Percentiles rank a stretch among this genome's conserved stretches.
These are phyloP conservation scores for Nephrotoma guestfalica DNA, from an alignment of 2,888 invertebrate genomes.

Conservation along the genomic window DNA sequence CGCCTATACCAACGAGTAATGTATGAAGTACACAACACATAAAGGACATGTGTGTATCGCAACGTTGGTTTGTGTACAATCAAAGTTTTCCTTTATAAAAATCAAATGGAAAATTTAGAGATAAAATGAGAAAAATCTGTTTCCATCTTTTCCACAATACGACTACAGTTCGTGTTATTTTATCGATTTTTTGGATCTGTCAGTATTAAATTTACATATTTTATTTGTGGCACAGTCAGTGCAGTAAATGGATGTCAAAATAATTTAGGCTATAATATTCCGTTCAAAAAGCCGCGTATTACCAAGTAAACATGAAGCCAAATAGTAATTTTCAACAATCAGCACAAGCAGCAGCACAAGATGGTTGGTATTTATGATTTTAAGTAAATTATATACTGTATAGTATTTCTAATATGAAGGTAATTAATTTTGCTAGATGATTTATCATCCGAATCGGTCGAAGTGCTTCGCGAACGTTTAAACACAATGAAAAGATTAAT, in stretches of 20 bases:
- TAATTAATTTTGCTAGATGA: constrained; percentile 19
- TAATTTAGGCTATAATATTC: not conserved
- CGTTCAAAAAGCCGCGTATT: not conserved
- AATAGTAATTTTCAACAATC: not conserved
- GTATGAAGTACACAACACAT: no score
- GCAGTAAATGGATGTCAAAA: not conserved
- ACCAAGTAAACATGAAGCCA: not conserved
- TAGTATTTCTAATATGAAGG: not conserved
- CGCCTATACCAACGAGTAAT: no score
- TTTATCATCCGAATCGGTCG: constrained; percentile 51
- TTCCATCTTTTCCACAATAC: not conserved
- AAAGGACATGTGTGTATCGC: not conserved
- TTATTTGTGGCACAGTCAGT: not conserved
- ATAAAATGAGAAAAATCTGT: not conserved
- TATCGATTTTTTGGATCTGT: not conserved
- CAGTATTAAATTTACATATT: not conserved
- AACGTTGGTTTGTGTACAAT: not conserved
- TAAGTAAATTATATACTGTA: not conserved
- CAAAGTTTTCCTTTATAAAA: not conserved
- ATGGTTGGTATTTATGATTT: not conserved
- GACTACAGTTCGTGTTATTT: not conserved
- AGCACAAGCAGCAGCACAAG: not conserved
- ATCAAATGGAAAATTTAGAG: not conserved
- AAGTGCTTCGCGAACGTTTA: constrained; percentile 61
- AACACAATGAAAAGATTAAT: constrained; percentile 69